Conservation (phyloP, 2,113 vertebrate genomes). For the Calyptommatus sinebrachiatus region DNA sequence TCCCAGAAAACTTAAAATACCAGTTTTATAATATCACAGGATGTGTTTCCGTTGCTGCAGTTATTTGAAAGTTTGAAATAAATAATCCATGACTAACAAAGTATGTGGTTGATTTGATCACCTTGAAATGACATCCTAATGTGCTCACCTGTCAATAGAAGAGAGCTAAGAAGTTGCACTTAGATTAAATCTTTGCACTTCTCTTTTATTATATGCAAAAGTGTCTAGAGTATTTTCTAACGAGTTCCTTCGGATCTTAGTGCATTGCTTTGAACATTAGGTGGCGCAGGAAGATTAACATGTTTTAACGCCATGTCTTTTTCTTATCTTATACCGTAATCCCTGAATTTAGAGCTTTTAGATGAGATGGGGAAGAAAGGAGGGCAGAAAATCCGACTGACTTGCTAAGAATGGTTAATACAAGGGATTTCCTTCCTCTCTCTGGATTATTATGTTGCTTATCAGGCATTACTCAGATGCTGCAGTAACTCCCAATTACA, state of each 20-base stretch:
- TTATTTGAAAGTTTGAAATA: no score
- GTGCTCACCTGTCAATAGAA: no score
- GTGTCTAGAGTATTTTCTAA: no score
- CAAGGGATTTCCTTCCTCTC: not conserved
- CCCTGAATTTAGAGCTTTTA: not conserved
- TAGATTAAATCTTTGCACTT: no score
- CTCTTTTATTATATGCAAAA: no score
- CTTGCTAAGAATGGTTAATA: fast-evolving
- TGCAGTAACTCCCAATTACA: conserved; percentile 7
- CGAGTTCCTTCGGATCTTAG: not conserved
- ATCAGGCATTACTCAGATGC: not conserved
- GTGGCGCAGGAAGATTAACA: conserved; percentile 52
- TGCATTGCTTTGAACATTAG: conserved; percentile 22
- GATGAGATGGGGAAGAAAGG: not conserved
- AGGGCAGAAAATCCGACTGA: fast-evolving
- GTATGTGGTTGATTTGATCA: no score
- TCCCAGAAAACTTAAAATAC: no score
- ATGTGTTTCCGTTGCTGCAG: no score
- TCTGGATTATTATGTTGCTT: conserved; percentile 1
- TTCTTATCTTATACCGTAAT: not conserved
- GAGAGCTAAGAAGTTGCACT: no score
- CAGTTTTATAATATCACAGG: no score
- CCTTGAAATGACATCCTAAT: no score
- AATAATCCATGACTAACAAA: no score
- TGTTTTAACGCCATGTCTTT: conserved; percentile 12